Evolutionary conservation across 2,888 invertebrate genomes (phyloP).

Genomic region (Celastrina argiolus): DNA sequence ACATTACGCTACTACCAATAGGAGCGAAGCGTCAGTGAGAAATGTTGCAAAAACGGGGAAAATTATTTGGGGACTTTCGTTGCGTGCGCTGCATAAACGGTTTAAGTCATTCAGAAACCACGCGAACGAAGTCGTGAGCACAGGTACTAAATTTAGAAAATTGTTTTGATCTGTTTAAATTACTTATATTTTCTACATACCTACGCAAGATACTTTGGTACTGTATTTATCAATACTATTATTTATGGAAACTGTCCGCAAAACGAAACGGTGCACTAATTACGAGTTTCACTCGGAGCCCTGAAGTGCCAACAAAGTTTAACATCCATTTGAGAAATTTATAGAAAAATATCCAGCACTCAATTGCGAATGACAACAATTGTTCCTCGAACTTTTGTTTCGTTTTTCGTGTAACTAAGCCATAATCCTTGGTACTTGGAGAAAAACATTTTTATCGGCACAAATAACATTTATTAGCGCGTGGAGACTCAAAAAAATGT

Average conservation of each 20-base stretch:
- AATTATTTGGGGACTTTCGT: too few species aligned
- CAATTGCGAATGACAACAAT: constrained; percentile 3
- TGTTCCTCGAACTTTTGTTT: background rate
- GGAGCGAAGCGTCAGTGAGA: too few species aligned
- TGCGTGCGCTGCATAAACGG: too few species aligned
- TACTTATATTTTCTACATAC: too few species aligned
- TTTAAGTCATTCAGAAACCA: too few species aligned
- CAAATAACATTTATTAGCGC: background rate
- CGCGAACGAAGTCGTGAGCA: too few species aligned
- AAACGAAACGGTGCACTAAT: background rate
- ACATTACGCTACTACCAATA: too few species aligned
- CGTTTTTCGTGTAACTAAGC: background rate
- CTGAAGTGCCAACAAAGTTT: constrained; percentile 7
- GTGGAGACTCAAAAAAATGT: background rate
- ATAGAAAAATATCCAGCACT: background rate
- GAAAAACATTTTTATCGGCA: background rate
- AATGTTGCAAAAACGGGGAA: too few species aligned
- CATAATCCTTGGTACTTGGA: background rate
- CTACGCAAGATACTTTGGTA: too few species aligned
- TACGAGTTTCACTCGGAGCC: background rate
- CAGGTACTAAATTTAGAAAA: too few species aligned
- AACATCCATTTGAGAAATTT: background rate
- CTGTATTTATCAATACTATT: background rate
- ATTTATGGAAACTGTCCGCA: background rate
- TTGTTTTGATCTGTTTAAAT: too few species aligned